phyloP scores from a whole-genome alignment of 2,113 vertebrate genomes.

The Cnemophilus loriae region DNA sequence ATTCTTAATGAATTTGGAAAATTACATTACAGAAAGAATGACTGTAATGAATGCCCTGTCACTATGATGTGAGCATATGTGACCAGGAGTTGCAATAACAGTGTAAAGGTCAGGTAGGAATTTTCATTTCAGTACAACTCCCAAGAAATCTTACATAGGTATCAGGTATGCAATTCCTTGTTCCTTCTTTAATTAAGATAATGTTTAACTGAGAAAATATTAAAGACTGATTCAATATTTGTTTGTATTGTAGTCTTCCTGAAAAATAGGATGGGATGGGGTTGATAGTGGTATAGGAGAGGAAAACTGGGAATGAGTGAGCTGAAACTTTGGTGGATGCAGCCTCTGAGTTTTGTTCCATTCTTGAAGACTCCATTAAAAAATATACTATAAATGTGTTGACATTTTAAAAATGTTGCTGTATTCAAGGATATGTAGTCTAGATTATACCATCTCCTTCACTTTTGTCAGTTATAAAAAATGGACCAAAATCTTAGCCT shows the following conservation, averaged over 20 bases:
- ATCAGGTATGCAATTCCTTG: not conserved
- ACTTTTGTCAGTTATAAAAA: not conserved
- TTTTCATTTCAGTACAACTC: not conserved
- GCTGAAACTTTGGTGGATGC: not conserved
- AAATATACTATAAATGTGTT: not conserved
- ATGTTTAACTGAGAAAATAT: not conserved
- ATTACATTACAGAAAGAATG: not conserved
- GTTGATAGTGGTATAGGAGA: accelerated
- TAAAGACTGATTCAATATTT: not conserved
- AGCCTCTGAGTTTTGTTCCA: not conserved
- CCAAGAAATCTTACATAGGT: not conserved
- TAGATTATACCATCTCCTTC: not conserved
- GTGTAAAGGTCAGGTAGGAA: not conserved
- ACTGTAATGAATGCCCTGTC: not conserved
- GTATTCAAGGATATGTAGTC: not conserved
- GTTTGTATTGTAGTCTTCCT: not conserved
- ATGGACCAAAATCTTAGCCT: not conserved
- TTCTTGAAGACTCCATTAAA: not conserved
- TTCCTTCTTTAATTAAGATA: not conserved
- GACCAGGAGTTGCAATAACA: not conserved
- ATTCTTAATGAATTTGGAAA: not conserved
- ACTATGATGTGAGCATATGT: not conserved
- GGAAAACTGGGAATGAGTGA: not conserved
- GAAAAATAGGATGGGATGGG: not conserved
- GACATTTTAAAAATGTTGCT: not conserved